Base-by-base conservation (phyloP, 2,797 vertebrate genomes). In the Champsocephalus gunnari region DNA sequence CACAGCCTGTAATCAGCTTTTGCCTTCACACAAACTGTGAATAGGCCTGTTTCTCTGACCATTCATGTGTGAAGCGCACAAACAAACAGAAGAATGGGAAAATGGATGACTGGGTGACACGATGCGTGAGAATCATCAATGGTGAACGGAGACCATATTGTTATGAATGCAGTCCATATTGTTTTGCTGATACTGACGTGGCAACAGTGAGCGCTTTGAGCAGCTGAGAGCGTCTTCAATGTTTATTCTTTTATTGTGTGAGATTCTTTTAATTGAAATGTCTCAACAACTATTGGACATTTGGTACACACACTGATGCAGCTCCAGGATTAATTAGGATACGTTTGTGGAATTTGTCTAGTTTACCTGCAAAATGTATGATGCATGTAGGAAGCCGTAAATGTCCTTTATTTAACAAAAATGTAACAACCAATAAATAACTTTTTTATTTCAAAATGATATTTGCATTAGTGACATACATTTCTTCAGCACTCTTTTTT, bases 1-100 rank as follows among this genome's bases (percentile, higher is more conserved):
- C 51, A 58, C 34, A 55, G 44, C 47, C 24, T 68, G 63, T 53
- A 56, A 57, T 82, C 64, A 50, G 70, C 34, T 59, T 64, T 62
- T 67, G 59, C 56, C 48, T 79, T 76, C 82, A 70, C 80, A 86
- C 63, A 82, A 75, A 82, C 71, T 47, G 68, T 72, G 75, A 87
- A 86, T 34, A 80, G 77, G 77, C 66, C 54, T 21, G 68, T 79
- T 85, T 85, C 82, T 81, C 71, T 56, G 82, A 75, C 70, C 77
- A 66, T 56, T 83, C 77, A 71, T 76, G 85, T 86, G 84, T 84
- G 81, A 85, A 85, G 80, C 71, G 47, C 61, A 41, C 81, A 87
- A 79, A 87, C 77, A 90, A 90, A 85, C 71, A 81, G 78, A 71
- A 73, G 81, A 88, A 84, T 73, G 79, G 60, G 82, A 80, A 83